A percentile compares a stretch with the other conserved stretches of the same genome.
Evolutionary conservation across 2,113 vertebrate genomes (phyloP).

Genomic region (Hippocampus abdominalis): DNA sequence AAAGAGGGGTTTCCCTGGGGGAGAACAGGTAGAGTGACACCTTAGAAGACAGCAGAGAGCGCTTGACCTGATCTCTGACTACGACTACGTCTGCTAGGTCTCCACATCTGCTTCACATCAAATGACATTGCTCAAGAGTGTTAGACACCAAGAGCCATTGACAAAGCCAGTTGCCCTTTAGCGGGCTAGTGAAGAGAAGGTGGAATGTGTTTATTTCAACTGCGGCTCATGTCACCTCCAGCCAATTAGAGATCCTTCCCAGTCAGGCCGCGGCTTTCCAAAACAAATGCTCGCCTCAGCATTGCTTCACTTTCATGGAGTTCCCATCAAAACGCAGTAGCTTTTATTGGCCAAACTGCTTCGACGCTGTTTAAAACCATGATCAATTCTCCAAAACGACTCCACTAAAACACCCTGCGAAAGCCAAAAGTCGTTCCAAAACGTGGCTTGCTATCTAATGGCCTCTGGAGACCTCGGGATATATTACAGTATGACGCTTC

Average conservation of each 20-base stretch:
- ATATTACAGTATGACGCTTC: slow-evolving; percentile 11
- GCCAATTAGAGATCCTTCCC: slow-evolving; percentile 1
- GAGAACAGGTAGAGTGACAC: slow-evolving; percentile 29
- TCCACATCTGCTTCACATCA: slow-evolving; percentile 58
- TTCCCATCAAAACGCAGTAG: not conserved
- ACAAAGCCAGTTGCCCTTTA: slow-evolving; percentile 7
- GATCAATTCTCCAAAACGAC: not conserved
- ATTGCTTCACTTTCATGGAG: not conserved
- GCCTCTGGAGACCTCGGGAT: not conserved
- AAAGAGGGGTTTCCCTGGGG: not conserved
- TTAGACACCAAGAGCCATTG: slow-evolving; percentile 8
- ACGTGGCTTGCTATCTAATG: not conserved
- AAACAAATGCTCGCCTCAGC: slow-evolving; percentile 1
- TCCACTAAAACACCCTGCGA: not conserved
- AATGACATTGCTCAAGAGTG: slow-evolving; percentile 30
- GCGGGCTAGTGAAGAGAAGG: slow-evolving; percentile 1
- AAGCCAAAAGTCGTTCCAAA: slow-evolving; percentile 2
- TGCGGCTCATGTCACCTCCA: slow-evolving; percentile 10
- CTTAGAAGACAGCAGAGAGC: slow-evolving; percentile 18
- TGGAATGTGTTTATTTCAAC: slow-evolving; percentile 4
- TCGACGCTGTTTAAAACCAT: not conserved
- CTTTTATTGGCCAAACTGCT: not conserved
- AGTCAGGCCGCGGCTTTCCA: slow-evolving; percentile 2
- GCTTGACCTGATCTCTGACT: slow-evolving; percentile 33
- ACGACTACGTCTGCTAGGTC: slow-evolving; percentile 26